A percentile compares a stretch with the other conserved stretches of the same genome.
Evolutionary conservation across 1,140 invertebrate genomes (phyloP).

Genomic region (Drosophila tristis): DNA sequence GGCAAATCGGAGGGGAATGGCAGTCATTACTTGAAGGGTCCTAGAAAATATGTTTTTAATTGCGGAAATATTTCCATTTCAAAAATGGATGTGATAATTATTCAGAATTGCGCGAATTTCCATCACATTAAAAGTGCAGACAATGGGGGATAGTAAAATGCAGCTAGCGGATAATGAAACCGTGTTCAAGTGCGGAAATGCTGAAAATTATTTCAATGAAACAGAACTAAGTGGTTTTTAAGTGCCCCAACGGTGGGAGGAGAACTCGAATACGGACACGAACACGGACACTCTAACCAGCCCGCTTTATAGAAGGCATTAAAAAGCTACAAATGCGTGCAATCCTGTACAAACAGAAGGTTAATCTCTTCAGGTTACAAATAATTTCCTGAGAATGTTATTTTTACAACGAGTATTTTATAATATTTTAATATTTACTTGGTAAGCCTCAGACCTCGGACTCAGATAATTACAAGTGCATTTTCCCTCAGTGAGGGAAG

Average conservation of each 20-base stretch:
- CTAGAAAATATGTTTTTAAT: conserved; percentile 78
- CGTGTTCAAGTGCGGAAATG: conserved; percentile 72
- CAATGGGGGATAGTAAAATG: conserved; percentile 73
- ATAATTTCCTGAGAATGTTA: no score
- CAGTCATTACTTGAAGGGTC: conserved; percentile 60
- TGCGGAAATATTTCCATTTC: conserved; percentile 73
- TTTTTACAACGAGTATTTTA: neutral
- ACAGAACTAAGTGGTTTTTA: conserved; percentile 74
- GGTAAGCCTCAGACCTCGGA: no score
- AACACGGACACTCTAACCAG: neutral
- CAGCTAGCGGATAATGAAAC: conserved; percentile 59
- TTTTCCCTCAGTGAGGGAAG: no score
- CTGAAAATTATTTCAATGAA: conserved; percentile 78
- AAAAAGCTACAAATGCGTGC: conserved; percentile 20
- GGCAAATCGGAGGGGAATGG: conserved; percentile 18
- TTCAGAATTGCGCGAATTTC: conserved; percentile 70
- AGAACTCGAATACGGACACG: conserved; percentile 17
- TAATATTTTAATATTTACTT: no score
- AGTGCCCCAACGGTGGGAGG: conserved; percentile 42
- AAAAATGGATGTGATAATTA: conserved; percentile 77
- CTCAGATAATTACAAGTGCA: no score
- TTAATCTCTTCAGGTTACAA: neutral
- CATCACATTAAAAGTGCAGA: conserved; percentile 78
- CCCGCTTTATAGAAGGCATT: conserved; percentile 12
- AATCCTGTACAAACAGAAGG: conserved; percentile 1